Base-by-base conservation (phyloP, 1,140 invertebrate species). In the Platyura marginata region DNA sequence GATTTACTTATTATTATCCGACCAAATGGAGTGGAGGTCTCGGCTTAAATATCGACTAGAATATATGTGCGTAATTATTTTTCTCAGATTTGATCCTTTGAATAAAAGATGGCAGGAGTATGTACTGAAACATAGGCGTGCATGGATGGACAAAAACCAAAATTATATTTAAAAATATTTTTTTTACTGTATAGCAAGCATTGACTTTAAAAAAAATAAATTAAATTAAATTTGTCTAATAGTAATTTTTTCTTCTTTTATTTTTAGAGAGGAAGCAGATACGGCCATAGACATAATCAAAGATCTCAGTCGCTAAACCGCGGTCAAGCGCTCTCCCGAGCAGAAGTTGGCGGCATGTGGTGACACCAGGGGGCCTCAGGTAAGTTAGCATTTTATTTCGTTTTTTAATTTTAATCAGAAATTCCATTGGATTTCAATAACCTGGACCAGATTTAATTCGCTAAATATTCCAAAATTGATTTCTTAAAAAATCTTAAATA, bases 281-380 rank as follows among this genome's bases (percentile, higher is more conserved):
- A 59, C 56, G 59, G 50, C 50, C 66, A 70, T 56, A 69, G 69
- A 52, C 68, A 71, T 49, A 69, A 69, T 53, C 72, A 77, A 57
- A 63, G 74, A 43, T 76, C 74, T 43, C 75, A 76, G 64, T 76
- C 73, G 47, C 59, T 77, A 56, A 77, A 77, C 67, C 69, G 74
- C 53, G 74, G 72, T 50, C 70, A 72, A 50, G 72, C 69, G 46
- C 63, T 72, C 44, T 74, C 70, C 54, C 67, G 72, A 50, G 65
- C 72, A 53, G 72, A 75, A 65, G 65, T 62, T 47, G 56, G 56
- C 54, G 66, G 71, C 55, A 77, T 75, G 72, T 77, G 75, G 74
- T 77, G 75, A 77, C 75, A 77, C 68, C 72, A 74, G 71, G 72
- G 70, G 63, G 69, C 70, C 68, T 69, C 70, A 67, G 68, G 70